Conservation (phyloP, 1,140 invertebrate species). For the Camponotus floridanus region DNA sequence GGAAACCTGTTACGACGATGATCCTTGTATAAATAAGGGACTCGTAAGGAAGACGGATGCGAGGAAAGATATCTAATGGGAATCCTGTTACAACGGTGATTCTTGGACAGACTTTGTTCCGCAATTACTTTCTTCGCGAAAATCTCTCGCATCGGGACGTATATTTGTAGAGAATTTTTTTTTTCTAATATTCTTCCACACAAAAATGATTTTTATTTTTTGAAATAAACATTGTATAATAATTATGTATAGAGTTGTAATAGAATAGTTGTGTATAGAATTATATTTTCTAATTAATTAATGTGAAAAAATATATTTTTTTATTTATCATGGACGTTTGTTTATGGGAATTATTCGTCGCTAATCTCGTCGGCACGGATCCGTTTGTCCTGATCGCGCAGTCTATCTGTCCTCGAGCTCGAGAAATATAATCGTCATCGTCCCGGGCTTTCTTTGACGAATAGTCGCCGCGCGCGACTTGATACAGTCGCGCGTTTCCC, state of each 20-base stretch:
- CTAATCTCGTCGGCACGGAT: not conserved
- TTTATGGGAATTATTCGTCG: not conserved
- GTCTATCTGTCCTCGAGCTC: not conserved
- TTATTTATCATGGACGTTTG: not conserved
- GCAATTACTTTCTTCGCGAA: not conserved
- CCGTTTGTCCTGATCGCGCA: constrained; percentile 24
- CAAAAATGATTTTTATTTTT: not conserved
- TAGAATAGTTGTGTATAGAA: no score
- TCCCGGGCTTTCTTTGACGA: constrained; percentile 67
- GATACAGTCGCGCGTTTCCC: constrained; percentile 61
- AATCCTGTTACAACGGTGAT: constrained; percentile 29
- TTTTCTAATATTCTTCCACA: not conserved
- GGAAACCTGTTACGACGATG: constrained; percentile 35
- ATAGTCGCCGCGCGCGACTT: constrained; percentile 67
- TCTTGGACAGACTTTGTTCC: no score
- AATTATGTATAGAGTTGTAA: no score
- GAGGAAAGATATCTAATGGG: constrained; percentile 53
- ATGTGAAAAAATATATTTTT: not conserved
- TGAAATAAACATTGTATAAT: no score
- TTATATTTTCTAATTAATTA: constrained; percentile 1
- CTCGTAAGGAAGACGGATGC: constrained; percentile 1
- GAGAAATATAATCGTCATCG: constrained; percentile 1
- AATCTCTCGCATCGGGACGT: not conserved
- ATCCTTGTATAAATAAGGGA: not conserved
- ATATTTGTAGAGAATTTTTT: not conserved